These are phyloP conservation scores for Myanophis thanlyinensis DNA, from an alignment of 2,113 vertebrate genomes.

Conservation along the genomic window DNA sequence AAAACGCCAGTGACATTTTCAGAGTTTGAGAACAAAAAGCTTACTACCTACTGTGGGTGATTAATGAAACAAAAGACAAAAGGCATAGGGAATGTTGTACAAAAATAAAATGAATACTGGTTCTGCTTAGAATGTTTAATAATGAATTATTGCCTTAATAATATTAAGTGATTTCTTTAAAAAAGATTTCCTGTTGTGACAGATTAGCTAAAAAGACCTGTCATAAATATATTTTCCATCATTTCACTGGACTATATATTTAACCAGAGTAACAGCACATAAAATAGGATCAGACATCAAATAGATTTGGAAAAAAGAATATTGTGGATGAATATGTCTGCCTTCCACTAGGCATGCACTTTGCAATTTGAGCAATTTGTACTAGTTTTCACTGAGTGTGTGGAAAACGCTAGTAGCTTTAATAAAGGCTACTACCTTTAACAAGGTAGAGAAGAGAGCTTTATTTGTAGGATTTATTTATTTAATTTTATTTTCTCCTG, in stretches of 20 bases:
- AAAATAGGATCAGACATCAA: neutral
- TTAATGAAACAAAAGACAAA: neutral
- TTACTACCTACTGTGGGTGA: neutral
- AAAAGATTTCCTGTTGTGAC: neutral
- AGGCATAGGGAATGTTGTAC: neutral
- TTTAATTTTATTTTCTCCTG: neutral
- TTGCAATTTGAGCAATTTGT: neutral
- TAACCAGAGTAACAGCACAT: neutral
- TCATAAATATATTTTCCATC: neutral
- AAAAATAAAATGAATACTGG: neutral
- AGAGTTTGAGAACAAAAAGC: neutral
- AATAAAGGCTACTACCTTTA: too few relatives aligned
- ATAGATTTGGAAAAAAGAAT: neutral
- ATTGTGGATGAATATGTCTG: neutral
- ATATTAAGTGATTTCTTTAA: neutral
- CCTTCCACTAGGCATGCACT: neutral
- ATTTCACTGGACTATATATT: neutral
- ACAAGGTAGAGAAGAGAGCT: neutral
- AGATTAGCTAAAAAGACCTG: neutral
- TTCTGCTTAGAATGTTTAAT: neutral
- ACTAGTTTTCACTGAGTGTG: neutral
- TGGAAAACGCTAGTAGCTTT: neutral
- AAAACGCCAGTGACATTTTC: slow-evolving; percentile 1
- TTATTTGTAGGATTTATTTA: neutral
- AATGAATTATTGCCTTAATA: neutral